Base-by-base conservation (phyloP, 2,888 invertebrate genomes). In the Mimachlamys varia region DNA sequence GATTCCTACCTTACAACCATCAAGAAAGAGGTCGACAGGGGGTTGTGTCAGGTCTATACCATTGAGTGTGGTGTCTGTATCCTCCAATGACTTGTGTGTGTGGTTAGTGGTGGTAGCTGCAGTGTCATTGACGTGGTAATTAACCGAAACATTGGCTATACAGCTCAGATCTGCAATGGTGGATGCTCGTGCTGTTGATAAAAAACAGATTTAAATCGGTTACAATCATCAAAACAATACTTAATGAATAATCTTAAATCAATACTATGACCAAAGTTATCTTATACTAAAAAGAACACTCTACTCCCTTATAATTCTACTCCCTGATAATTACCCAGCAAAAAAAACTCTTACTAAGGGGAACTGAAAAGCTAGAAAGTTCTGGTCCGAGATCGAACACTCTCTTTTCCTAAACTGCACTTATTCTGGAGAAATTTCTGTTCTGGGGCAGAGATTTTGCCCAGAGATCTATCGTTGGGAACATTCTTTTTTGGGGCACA, bases 11-110 rank as follows among this genome's bases (percentile, higher is more conserved):
- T 98, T 98, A 96, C 98, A 99, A 89, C 99, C 99, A 97, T 99
- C 99, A 90, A 99, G 97, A 96, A 98, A 98, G 91, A 98, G 97
- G 55, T 98, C 98, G 92, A 98, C 98, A 95, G 97, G 97, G 95
- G 98, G 98, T 0, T 98, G 98, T 91, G 97, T 97, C 93, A 98
- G 97, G 94, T 98, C 98, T 87, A 98, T 97, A 90, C 92, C 92
- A 37, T 96, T 95, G 13, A 94, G 38, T 87, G 55, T 92, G 89
- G 88, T 93, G 93, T 89, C 90, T 37, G 62, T 62, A 33, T 90
- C 89, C 15, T 89, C 90, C 3, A 89, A 50, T 44, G 58, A 58
- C 37, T 27, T 44, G n/a, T 44, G 44, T 88, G 22, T 88, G 92
- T 44, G 44, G 44, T 5, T 92, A 89, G 49, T 89, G 38, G 91